Evolutionary conservation across 2,888 invertebrate genomes (phyloP).

Genomic region (Erebia epiphron): DNA sequence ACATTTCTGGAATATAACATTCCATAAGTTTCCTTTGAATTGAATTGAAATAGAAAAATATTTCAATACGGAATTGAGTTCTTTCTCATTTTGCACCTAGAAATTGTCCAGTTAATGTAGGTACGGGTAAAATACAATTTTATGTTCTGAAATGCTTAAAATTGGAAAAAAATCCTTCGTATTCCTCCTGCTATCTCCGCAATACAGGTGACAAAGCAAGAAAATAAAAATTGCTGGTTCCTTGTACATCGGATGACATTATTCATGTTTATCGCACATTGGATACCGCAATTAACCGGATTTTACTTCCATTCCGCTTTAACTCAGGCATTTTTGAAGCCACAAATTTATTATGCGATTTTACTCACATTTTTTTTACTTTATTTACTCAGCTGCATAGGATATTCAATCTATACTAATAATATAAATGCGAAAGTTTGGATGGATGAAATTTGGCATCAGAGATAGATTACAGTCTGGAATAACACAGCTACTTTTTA

Average conservation of each 20-base stretch:
- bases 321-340: constrained; percentile 44
- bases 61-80: constrained; percentile 3
- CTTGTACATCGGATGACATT: constrained; percentile 74
- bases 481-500: no score
- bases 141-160: constrained; percentile 23
- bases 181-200: constrained; percentile 57
- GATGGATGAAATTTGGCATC: no score
- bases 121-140: constrained; percentile 32
- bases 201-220: constrained; percentile 74
- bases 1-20: neutral
- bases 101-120: constrained; percentile 12
- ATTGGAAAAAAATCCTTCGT: constrained; percentile 32
- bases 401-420: neutral
- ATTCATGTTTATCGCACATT: constrained; percentile 77
- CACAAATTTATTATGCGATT: constrained; percentile 20
- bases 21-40: no score
- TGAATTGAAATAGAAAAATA: neutral
- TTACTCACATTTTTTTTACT: neutral
- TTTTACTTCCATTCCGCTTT: constrained; percentile 51
- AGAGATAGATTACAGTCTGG: no score
- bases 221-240: constrained; percentile 69
- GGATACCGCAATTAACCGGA: constrained; percentile 76
- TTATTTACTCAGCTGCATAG: neutral
- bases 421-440: no score
- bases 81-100: neutral